Percentiles rank a stretch among this genome's conserved stretches.
These are phyloP conservation scores for Aplysina aerophoba DNA, from an alignment of 37 sponge, comb jelly and placozoan genomes.

Conservation along the genomic window DNA sequence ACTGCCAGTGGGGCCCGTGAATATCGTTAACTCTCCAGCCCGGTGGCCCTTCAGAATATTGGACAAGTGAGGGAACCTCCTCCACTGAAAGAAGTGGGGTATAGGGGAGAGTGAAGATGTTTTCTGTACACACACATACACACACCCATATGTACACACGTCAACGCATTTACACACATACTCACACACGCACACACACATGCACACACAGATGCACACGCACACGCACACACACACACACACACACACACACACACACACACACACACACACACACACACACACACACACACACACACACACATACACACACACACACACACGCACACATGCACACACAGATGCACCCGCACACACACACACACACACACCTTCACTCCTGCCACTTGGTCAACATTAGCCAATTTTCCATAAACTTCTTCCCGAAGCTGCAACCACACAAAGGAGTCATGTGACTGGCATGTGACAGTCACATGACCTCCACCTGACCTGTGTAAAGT, in stretches of 20 bases:
- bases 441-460: not conserved
- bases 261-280: slow-evolving; percentile 30
- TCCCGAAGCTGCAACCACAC: slow-evolving; percentile 41
- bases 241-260: not conserved
- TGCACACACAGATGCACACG: too few species aligned
- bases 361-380: slow-evolving; percentile 36
- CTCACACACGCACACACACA: too few species aligned
- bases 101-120: not conserved
- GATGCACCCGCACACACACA: slow-evolving; percentile 48
- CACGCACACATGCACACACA: slow-evolving; percentile 56
- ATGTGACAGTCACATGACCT: not conserved
- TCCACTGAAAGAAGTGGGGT: slow-evolving; percentile 50
- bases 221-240: too few species aligned
- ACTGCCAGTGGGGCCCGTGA: slow-evolving; percentile 86
- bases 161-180: too few species aligned
- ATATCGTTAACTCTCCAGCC: slow-evolving; percentile 78
- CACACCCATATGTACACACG: too few species aligned
- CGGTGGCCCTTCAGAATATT: slow-evolving; percentile 76
- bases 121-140: too few species aligned
- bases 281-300: slow-evolving; percentile 43
- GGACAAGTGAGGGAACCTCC: slow-evolving; percentile 71
- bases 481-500: not conserved
- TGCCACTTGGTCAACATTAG: slow-evolving; percentile 43
- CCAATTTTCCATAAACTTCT: slow-evolving; percentile 53
- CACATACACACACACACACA: slow-evolving; percentile 63